phyloP scores from a whole-genome alignment of 2,888 invertebrate species.

The Ditylenchus weischeri region DNA sequence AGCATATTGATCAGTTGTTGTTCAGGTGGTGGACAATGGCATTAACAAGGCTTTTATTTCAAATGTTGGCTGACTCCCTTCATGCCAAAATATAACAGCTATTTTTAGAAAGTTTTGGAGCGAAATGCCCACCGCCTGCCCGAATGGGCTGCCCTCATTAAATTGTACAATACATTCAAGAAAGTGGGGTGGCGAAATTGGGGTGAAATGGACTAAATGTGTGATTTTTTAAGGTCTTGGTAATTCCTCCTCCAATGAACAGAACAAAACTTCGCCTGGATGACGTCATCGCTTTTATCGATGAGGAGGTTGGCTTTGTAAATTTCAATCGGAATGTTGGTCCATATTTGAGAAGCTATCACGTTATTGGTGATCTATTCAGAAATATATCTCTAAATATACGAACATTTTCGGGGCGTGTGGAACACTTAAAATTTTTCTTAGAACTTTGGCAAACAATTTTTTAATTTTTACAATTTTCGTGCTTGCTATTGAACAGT shows the following conservation, averaged over 20 bases:
- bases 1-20: background rate
- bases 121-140: constrained; percentile 32
- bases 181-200: constrained; percentile 26
- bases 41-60: constrained; percentile 40
- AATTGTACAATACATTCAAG: constrained; percentile 40
- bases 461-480: too few species aligned
- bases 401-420: too few species aligned
- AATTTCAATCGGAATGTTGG: background rate
- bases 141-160: constrained; percentile 43
- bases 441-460: too few species aligned
- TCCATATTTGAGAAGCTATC: background rate
- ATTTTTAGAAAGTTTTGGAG: constrained; percentile 29
- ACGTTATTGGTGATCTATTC: too few species aligned
- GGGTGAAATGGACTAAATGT: too few species aligned
- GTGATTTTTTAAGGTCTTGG: constrained; percentile 27
- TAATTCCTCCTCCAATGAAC: constrained; percentile 28
- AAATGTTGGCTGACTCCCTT: constrained; percentile 15
- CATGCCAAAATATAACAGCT: constrained; percentile 1
- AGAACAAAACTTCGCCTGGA: constrained; percentile 32
- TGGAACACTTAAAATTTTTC: too few species aligned
- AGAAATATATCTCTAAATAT: too few species aligned
- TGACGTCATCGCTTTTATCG: constrained; percentile 38
- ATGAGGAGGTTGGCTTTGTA: constrained; percentile 31
- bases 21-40: constrained; percentile 42
- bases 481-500: too few species aligned